These are phyloP conservation scores for Zosterops pallidus DNA, from an alignment of 2,113 vertebrate genomes.

Conservation along the genomic window DNA sequence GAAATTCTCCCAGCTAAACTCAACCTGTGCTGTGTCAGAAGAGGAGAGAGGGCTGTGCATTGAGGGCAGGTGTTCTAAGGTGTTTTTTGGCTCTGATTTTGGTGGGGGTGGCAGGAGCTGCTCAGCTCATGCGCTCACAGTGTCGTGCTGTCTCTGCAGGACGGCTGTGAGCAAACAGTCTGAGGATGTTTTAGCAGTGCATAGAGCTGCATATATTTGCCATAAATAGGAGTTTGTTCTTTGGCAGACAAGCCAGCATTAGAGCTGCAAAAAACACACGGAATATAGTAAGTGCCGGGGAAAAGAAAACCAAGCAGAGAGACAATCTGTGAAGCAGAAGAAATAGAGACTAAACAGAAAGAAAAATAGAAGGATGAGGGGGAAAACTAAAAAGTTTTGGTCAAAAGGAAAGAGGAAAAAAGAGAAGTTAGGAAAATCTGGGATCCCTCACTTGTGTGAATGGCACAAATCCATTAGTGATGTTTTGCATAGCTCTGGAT, in stretches of 20 bases:
- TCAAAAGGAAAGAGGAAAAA: background rate
- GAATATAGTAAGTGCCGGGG: conserved; percentile 14
- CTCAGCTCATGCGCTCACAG: background rate
- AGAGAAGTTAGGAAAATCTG: background rate
- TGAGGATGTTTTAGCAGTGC: conserved; percentile 60
- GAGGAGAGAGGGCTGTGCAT: background rate
- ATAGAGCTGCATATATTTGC: conserved; percentile 61
- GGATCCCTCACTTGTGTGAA: background rate
- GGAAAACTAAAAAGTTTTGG: background rate
- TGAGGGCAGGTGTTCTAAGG: background rate
- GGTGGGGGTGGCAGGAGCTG: background rate
- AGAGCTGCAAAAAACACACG: conserved; percentile 42
- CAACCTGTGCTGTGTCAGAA: background rate
- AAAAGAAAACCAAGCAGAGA: conserved; percentile 61
- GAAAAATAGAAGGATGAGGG: background rate
- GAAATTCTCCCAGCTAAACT: background rate
- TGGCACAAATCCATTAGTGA: background rate
- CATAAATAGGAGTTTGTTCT: conserved; percentile 68
- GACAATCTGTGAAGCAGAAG: conserved; percentile 48
- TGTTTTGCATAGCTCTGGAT: fast-evolving
- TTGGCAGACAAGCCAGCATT: conserved; percentile 58
- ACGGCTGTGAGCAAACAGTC: conserved; percentile 62
- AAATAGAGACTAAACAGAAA: conserved; percentile 33
- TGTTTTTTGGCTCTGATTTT: background rate
- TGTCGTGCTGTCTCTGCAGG: conserved; percentile 28